Conservation (phyloP, 2,113 vertebrate species). For the Upupa epops region DNA sequence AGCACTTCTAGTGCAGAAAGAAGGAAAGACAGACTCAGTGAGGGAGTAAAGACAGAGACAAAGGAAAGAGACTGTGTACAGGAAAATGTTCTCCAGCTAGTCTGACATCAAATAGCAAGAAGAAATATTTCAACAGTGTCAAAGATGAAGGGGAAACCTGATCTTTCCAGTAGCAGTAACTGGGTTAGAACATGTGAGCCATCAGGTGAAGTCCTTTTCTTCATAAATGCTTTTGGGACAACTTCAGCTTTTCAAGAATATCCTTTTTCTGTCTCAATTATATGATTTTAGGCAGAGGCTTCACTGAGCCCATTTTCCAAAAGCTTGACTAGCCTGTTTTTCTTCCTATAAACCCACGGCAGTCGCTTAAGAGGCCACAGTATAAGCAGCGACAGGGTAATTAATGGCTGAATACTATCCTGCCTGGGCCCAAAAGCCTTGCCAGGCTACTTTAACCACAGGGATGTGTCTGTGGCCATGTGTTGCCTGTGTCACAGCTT, state of each 20-base stretch:
- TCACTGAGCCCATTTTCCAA: background rate
- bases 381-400: background rate
- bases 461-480: background rate
- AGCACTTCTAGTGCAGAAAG: conserved; percentile 79
- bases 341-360: background rate
- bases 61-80: conserved; percentile 51
- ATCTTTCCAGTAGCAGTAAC: background rate
- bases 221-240: background rate
- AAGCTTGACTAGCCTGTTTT: background rate
- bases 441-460: background rate
- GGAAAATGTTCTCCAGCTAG: background rate
- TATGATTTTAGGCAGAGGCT: background rate
- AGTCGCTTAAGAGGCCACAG: background rate
- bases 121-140: background rate
- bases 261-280: background rate
- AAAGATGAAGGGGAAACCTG: background rate
- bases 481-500: background rate
- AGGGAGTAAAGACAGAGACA: conserved; percentile 25
- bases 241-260: background rate
- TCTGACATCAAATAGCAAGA: background rate
- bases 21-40: conserved; percentile 66
- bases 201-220: background rate
- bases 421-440: background rate
- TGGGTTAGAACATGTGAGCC: background rate
- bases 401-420: background rate